phyloP scores from a whole-genome alignment of 2,797 vertebrate genomes.

The Anabas testudineus region DNA sequence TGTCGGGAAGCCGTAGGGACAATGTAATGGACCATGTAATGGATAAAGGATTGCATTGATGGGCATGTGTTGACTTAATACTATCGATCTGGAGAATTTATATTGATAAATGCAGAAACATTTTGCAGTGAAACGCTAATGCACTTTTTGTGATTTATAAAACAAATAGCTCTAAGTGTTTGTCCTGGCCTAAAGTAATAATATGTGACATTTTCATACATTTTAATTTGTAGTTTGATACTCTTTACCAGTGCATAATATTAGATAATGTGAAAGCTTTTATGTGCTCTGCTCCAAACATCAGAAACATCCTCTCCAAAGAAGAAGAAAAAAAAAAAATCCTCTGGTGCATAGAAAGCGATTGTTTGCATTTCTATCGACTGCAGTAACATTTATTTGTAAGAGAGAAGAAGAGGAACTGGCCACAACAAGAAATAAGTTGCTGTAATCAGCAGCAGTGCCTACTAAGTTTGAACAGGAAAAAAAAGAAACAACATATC shows the following conservation, averaged over 20 bases:
- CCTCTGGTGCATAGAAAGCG: not conserved
- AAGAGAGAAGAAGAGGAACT: constrained; percentile 21
- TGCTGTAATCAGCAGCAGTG: constrained; percentile 39
- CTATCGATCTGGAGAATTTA: constrained; percentile 68
- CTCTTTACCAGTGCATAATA: not conserved
- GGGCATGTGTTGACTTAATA: constrained; percentile 78
- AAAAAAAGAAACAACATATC: constrained; percentile 22
- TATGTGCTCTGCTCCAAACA: constrained; percentile 14
- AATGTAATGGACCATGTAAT: constrained; percentile 81
- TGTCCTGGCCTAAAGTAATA: constrained; percentile 10
- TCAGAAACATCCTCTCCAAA: constrained; percentile 13
- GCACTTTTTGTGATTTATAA: constrained; percentile 34
- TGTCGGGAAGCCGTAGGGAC: constrained; percentile 75
- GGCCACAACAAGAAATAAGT: constrained; percentile 20
- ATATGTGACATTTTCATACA: constrained; percentile 39
- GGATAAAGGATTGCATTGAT: constrained; percentile 77
- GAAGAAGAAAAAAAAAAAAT: too few relatives aligned
- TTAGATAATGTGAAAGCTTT: constrained; percentile 20
- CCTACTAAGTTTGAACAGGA: constrained; percentile 23
- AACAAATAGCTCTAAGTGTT: constrained; percentile 25
- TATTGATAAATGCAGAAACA: constrained; percentile 67
- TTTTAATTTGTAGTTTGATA: constrained; percentile 33
- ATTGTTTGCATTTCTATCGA: constrained; percentile 31
- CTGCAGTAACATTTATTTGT: constrained; percentile 7
- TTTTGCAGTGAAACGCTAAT: constrained; percentile 41